Evolutionary conservation across 2,888 invertebrate species (phyloP).

Genomic region (Sturmia bella): DNA sequence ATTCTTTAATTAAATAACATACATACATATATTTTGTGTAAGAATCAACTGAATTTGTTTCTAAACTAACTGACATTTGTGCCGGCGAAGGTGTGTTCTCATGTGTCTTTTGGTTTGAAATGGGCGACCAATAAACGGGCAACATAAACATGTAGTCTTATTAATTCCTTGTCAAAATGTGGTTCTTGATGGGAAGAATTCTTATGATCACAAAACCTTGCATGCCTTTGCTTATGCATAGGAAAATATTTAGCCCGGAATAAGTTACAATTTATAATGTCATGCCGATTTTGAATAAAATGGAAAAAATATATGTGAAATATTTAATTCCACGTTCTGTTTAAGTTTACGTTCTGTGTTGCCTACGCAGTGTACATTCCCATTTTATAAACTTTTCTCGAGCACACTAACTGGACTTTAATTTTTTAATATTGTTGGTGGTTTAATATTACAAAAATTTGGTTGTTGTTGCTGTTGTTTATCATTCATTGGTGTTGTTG

Average conservation of each 20-base stretch:
- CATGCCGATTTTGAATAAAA: too few species aligned
- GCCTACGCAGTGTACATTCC: conserved; percentile 5
- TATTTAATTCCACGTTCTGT: neutral
- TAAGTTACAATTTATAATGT: too few species aligned
- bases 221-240: too few species aligned
- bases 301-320: too few species aligned
- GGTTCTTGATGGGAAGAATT: conserved; percentile 31
- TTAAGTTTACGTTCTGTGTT: neutral
- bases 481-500: too few species aligned
- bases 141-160: neutral
- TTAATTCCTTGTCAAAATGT: neutral
- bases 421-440: conserved; percentile 72
- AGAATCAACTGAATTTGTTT: neutral
- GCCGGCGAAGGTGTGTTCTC: conserved; percentile 40
- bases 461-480: too few species aligned
- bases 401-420: conserved; percentile 36
- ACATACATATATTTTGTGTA: neutral
- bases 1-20: too few species aligned
- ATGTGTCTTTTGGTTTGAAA: conserved; percentile 29
- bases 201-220: neutral
- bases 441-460: conserved; percentile 76
- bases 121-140: neutral
- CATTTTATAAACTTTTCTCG: neutral
- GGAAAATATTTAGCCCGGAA: too few species aligned
- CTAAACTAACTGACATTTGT: conserved; percentile 43